Evolutionary conservation across 2,888 invertebrate species (phyloP), one percentile per base, ranked within the genome.

Genomic region (Rotaria sp.): DNA sequence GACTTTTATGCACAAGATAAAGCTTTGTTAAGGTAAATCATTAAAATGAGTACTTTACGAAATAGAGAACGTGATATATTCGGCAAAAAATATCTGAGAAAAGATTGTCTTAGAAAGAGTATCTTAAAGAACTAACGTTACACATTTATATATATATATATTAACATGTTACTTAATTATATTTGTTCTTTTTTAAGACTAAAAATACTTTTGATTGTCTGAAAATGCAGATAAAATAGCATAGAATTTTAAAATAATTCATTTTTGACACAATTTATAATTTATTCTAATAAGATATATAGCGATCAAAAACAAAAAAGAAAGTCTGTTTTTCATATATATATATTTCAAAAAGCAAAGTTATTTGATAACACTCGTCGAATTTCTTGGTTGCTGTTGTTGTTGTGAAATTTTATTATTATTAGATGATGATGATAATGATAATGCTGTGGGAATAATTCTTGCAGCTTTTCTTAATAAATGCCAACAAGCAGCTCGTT

Each of bases 401-500:
- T 18, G 18, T 35, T 18, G 35, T 21, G 18, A 4, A 67, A 18
- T 67, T 0, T 55, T 55, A 48, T 48, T 48, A 55, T 55, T 55
- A 26, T 55, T 55, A 35, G 67, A 67, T 67, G 30, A 67, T 18
- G 67, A 21, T 21, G 80, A 15, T 67, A 35, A 67, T 67, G 30
- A 67, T 18, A 35, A 21, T 21, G 80, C 3, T 67, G 15, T 2
- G 2, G 21, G 52, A 24, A 52, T 52, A 10, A 74, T 45, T 45
- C 45, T 11, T n/a, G 80, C 80, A 13, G 80, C 45, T 80, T 80
- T 80, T 45, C 45, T 45, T 80, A 80, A 80, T 45, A 80, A 26
- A 80, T 80, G 80, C 80, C 80, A 80, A 45, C 41, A 41, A n/a
- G 80, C 80, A 26, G 80, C 45, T n/a, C 80, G 80, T 45, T 80